These are phyloP conservation scores for Cepaea nemoralis DNA, from an alignment of 1,140 invertebrate genomes.

Conservation along the genomic window DNA sequence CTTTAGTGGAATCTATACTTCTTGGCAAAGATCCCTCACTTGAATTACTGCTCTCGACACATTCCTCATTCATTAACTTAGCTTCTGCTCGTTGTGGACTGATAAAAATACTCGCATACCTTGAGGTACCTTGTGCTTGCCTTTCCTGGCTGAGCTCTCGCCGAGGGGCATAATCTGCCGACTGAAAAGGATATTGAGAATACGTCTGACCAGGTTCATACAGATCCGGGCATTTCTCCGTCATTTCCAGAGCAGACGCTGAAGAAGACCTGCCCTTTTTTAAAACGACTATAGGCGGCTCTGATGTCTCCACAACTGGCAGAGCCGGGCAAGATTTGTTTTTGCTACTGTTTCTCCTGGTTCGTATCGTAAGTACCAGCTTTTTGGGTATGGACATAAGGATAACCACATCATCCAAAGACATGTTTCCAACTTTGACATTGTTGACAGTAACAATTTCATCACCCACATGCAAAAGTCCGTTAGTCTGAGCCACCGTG, in stretches of 20 bases:
- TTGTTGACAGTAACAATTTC: slow-evolving; percentile 98
- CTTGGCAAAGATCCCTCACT: slow-evolving; percentile 66
- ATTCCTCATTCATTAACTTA: slow-evolving; percentile 61
- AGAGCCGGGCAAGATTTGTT: slow-evolving; percentile 68
- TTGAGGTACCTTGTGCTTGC: slow-evolving; percentile 52
- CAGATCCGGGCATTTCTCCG: slow-evolving; percentile 84
- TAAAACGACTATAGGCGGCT: slow-evolving; percentile 92
- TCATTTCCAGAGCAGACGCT: slow-evolving; percentile 76
- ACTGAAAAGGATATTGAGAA: slow-evolving; percentile 49
- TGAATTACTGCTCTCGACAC: slow-evolving; percentile 61
- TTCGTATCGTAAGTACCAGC: slow-evolving; percentile 89
- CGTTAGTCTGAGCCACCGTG: slow-evolving; percentile 89
- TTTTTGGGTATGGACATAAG: slow-evolving; percentile 98
- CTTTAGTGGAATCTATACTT: slow-evolving; percentile 60
- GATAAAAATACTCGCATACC: slow-evolving; percentile 69
- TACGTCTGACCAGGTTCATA: slow-evolving; percentile 59
- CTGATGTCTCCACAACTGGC: slow-evolving; percentile 75
- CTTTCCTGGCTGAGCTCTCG: slow-evolving; percentile 42
- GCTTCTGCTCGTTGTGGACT: slow-evolving; percentile 66
- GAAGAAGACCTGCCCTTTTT: slow-evolving; percentile 79
- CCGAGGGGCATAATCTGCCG: slow-evolving; percentile 51
- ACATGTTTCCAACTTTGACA: slow-evolving; percentile 97
- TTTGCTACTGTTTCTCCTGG: slow-evolving; percentile 65
- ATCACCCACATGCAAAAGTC: slow-evolving; percentile 96
- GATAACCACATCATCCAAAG: slow-evolving; percentile 97